Evolutionary conservation across 2,797 vertebrate genomes (phyloP).

Genomic region (Brotogeris chrysoptera): DNA sequence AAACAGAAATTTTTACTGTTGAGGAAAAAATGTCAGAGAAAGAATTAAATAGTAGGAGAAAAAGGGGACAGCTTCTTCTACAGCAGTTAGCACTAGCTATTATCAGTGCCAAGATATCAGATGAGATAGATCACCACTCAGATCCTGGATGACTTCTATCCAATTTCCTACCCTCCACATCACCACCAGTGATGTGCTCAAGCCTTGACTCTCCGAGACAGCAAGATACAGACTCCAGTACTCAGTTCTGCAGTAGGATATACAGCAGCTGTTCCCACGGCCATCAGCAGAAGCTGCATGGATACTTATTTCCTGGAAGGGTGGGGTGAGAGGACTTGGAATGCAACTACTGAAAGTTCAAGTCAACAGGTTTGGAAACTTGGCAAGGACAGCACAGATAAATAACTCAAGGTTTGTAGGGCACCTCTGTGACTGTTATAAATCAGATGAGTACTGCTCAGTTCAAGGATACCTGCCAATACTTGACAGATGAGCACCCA

Average conservation of each 20-base stretch:
- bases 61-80: neutral
- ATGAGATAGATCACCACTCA: neutral
- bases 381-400: neutral
- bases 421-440: neutral
- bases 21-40: neutral
- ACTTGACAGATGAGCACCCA: neutral
- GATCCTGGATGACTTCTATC: neutral
- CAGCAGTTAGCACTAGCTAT: neutral
- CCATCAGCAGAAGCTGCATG: neutral
- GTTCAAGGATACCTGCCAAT: slow-evolving; percentile 7
- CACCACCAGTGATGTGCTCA: neutral
- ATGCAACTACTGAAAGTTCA: slow-evolving; percentile 29
- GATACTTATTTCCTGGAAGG: slow-evolving; percentile 34
- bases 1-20: neutral
- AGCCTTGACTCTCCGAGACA: neutral
- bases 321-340: slow-evolving; percentile 1
- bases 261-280: neutral
- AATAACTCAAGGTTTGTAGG: slow-evolving; percentile 10
- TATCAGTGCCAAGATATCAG: neutral
- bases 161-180: neutral
- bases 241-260: neutral
- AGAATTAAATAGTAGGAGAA: neutral
- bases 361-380: slow-evolving; percentile 44
- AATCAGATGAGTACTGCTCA: neutral
- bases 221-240: neutral